Evolutionary conservation across 2,113 vertebrate genomes (phyloP).

Genomic region (Glaucidium brasilianum): DNA sequence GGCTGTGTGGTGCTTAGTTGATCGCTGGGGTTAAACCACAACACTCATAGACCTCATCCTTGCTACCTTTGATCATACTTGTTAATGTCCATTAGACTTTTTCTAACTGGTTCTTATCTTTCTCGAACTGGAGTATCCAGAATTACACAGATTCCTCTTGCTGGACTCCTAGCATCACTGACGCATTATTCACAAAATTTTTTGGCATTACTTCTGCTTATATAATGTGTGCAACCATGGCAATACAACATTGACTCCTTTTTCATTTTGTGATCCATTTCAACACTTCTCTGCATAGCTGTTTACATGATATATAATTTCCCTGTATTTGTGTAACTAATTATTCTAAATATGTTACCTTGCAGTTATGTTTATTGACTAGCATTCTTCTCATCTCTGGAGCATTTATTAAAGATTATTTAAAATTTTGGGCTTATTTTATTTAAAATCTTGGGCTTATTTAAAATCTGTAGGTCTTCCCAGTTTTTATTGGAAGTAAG

Average conservation of each 20-base stretch:
- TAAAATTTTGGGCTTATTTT: not conserved
- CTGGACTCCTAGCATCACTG: not conserved
- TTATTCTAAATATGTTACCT: not conserved
- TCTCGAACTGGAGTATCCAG: not conserved
- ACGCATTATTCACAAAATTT: not conserved
- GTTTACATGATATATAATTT: not conserved
- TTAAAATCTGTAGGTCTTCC: not conserved
- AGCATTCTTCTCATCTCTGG: not conserved
- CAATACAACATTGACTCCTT: not conserved
- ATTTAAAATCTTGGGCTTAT: not conserved
- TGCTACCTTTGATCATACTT: not conserved
- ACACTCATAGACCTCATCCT: not conserved
- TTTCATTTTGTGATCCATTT: not conserved
- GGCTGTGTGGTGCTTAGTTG: no score
- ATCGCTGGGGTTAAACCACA: no score
- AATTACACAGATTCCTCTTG: not conserved
- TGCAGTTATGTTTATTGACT: not conserved
- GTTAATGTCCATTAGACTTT: not conserved
- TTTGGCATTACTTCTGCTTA: not conserved
- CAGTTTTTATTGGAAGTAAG: not conserved
- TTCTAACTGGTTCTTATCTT: not conserved
- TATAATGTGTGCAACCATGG: not conserved
- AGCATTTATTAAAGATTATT: not conserved
- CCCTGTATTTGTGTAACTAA: not conserved
- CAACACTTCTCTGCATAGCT: not conserved